Evolutionary conservation across 2,113 vertebrate species (phyloP).

Genomic region (Elgaria multicarinata): DNA sequence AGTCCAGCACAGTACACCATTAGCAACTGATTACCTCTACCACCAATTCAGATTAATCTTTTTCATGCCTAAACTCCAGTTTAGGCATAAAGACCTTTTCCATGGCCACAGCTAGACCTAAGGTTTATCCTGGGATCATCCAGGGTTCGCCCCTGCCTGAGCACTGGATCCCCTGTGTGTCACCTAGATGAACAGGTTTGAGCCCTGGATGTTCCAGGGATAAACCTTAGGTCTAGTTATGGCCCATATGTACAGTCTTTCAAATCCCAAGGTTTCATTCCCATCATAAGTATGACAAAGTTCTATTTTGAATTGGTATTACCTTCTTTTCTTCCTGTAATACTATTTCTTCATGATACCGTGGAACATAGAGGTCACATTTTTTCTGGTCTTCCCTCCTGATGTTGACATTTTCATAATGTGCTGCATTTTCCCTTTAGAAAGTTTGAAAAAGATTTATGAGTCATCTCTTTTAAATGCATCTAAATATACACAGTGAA

Average conservation of each 20-base stretch:
- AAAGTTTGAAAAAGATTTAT: slow-evolving; percentile 72
- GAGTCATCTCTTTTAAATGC: slow-evolving; percentile 62
- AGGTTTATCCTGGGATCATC: too few species aligned
- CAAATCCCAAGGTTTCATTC: slow-evolving; percentile 40
- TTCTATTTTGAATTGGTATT: slow-evolving; percentile 43
- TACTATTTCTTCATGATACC: slow-evolving; percentile 76
- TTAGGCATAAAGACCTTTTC: too few species aligned
- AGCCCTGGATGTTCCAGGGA: too few species aligned
- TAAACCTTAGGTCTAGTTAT: too few species aligned
- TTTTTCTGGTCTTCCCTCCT: slow-evolving; percentile 74
- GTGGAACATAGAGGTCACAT: slow-evolving; percentile 72
- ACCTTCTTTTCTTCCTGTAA: slow-evolving; percentile 81
- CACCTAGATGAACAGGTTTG: too few species aligned
- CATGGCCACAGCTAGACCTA: too few species aligned
- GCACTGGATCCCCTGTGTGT: too few species aligned
- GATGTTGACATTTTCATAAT: slow-evolving; percentile 82
- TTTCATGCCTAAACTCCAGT: slow-evolving; percentile 24
- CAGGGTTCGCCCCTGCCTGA: too few species aligned
- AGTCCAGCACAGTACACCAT: neutral
- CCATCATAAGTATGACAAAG: slow-evolving; percentile 47
- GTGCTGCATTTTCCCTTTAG: slow-evolving; percentile 70
- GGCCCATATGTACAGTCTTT: slow-evolving; percentile 34
- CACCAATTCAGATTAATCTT: slow-evolving; percentile 15
- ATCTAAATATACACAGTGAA: slow-evolving; percentile 57
- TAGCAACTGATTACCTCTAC: slow-evolving; percentile 30